Percentiles rank a stretch among this genome's conserved stretches.
phyloP scores from a whole-genome alignment of 2,797 vertebrate species.

The Argentina silus region DNA sequence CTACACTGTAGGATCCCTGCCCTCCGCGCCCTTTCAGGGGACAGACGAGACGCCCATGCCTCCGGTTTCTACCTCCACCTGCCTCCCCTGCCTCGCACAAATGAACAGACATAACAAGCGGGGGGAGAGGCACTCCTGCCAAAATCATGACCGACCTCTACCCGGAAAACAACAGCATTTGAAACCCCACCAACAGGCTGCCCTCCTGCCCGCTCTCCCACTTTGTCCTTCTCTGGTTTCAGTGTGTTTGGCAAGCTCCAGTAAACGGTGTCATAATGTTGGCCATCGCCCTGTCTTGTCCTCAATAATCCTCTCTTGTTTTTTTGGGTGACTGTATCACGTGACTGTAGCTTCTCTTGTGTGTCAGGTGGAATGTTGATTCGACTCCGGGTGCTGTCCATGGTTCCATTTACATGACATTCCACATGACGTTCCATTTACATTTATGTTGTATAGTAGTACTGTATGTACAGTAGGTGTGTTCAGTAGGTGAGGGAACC shows the following conservation, averaged over 20 bases:
- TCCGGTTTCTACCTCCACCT: no score
- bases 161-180: not conserved
- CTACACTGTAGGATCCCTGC: not conserved
- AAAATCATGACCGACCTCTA: not conserved
- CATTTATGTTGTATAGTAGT: no score
- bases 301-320: not conserved
- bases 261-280: not conserved
- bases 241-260: constrained; percentile 11
- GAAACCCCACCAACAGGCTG: not conserved
- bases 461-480: not conserved
- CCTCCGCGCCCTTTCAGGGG: not conserved
- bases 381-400: not conserved
- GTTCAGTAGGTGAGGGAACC: not conserved
- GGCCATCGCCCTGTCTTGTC: not conserved
- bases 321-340: not conserved
- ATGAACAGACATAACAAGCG: not conserved
- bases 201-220: not conserved
- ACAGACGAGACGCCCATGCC: not conserved
- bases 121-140: not conserved
- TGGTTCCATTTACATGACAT: no score
- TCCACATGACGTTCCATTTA: no score
- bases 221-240: not conserved
- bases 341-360: not conserved
- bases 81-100: not conserved
- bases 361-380: not conserved